phyloP scores from a whole-genome alignment of 2,113 vertebrate genomes.

The Nothocercus julius region DNA sequence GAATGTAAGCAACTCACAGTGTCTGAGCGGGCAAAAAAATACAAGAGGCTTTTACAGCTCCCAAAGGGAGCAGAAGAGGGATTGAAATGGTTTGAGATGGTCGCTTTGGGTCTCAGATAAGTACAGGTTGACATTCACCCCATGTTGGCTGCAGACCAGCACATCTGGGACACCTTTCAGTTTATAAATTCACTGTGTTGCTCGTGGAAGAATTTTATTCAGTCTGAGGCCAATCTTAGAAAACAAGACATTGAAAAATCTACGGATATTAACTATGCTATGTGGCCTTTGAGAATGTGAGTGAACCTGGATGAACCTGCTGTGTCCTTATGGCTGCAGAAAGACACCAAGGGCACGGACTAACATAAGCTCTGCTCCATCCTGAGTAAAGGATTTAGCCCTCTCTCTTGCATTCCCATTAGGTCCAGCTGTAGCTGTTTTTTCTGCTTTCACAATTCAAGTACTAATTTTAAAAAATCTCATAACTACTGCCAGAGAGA shows the following conservation, averaged over 20 bases:
- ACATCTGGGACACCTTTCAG: accelerated
- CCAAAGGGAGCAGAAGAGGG: background rate
- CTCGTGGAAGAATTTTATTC: background rate
- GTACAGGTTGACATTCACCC: background rate
- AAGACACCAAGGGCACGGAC: background rate
- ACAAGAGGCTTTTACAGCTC: background rate
- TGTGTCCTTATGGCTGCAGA: background rate
- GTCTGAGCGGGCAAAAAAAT: background rate
- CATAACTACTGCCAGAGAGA: accelerated
- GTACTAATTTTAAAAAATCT: background rate
- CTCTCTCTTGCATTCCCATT: background rate
- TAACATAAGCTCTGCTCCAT: accelerated
- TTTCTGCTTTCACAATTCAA: background rate
- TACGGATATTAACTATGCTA: background rate
- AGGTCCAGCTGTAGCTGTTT: background rate
- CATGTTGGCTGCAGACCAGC: background rate
- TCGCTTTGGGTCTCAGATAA: background rate
- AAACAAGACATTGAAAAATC: background rate
- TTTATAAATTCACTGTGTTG: background rate
- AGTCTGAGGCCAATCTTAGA: background rate
- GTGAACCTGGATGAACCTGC: background rate
- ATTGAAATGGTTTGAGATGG: background rate
- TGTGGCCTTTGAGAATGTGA: background rate
- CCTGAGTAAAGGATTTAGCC: background rate
- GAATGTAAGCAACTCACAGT: background rate